Conservation (phyloP, 1,140 invertebrate genomes). For the Acromyrmex heyeri region DNA sequence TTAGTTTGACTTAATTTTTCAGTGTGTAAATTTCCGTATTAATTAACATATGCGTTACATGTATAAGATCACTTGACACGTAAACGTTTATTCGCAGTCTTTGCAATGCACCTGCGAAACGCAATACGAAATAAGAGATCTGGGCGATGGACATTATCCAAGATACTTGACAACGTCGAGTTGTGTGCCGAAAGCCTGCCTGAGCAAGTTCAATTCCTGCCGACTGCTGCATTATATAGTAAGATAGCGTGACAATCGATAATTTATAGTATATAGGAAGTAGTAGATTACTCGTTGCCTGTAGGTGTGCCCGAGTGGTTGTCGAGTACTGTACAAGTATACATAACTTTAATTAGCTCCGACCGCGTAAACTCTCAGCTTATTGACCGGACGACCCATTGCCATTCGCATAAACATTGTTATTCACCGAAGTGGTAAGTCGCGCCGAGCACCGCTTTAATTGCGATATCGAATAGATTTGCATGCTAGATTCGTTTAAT, state of each 20-base stretch:
- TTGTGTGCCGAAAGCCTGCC: slow-evolving; percentile 68
- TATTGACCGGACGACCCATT: slow-evolving; percentile 24
- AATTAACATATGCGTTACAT: not conserved
- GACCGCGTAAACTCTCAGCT: slow-evolving; percentile 30
- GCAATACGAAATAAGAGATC: slow-evolving; percentile 69
- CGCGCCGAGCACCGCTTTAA: no score
- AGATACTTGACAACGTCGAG: slow-evolving; percentile 71
- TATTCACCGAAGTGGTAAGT: not conserved
- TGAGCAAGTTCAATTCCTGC: slow-evolving; percentile 73
- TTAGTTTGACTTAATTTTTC: not conserved
- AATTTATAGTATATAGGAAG: slow-evolving; percentile 2
- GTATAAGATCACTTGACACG: not conserved
- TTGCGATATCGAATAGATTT: not conserved
- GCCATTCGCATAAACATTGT: not conserved
- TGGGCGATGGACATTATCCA: slow-evolving; percentile 76
- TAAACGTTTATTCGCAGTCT: slow-evolving; percentile 40
- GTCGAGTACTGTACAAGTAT: slow-evolving; percentile 38
- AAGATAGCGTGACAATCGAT: slow-evolving; percentile 27
- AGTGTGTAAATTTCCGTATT: not conserved
- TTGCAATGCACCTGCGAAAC: slow-evolving; percentile 70
- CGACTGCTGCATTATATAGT: slow-evolving; percentile 75
- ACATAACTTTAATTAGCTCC: slow-evolving; percentile 39
- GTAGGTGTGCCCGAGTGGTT: not conserved
- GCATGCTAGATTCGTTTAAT: not conserved
- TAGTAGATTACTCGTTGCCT: not conserved